These are phyloP conservation scores for Drosophila buzzatii DNA, from an alignment of 2,888 invertebrate genomes.

Conservation along the genomic window DNA sequence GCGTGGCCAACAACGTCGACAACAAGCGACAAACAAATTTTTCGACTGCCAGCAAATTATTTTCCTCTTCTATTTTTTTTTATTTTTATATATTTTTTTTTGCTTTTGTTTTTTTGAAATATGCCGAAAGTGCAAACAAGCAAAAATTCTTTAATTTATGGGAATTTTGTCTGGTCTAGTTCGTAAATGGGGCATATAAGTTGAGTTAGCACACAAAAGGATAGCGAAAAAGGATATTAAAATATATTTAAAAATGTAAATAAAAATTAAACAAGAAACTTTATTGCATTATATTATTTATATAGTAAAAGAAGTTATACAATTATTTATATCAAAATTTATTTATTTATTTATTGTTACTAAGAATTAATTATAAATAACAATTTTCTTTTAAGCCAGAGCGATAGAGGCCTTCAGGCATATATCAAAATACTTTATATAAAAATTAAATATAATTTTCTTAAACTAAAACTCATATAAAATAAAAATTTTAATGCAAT, in stretches of 20 bases:
- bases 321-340: no score
- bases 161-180: conserved; percentile 38
- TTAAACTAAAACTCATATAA: not conserved
- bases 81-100: not conserved
- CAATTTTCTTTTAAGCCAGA: no score
- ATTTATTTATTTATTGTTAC: no score
- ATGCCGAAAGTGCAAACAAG: conserved; percentile 74
- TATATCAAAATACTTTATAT: no score
- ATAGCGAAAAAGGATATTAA: not conserved
- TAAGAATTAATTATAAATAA: no score
- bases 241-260: not conserved
- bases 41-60: conserved; percentile 49
- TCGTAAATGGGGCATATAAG: conserved; percentile 28
- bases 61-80: not conserved
- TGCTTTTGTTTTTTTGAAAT: conserved; percentile 33
- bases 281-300: not conserved
- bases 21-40: conserved; percentile 69
- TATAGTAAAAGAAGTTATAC: not conserved
- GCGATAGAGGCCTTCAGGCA: no score
- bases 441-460: not conserved
- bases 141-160: conserved; percentile 73
- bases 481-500: not conserved
- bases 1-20: conserved; percentile 50
- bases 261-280: not conserved
- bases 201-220: not conserved